A percentile compares a stretch with the other conserved stretches of the same genome.
phyloP scores from a whole-genome alignment of 2,113 vertebrate genomes.

The Carlito syrichta region DNA sequence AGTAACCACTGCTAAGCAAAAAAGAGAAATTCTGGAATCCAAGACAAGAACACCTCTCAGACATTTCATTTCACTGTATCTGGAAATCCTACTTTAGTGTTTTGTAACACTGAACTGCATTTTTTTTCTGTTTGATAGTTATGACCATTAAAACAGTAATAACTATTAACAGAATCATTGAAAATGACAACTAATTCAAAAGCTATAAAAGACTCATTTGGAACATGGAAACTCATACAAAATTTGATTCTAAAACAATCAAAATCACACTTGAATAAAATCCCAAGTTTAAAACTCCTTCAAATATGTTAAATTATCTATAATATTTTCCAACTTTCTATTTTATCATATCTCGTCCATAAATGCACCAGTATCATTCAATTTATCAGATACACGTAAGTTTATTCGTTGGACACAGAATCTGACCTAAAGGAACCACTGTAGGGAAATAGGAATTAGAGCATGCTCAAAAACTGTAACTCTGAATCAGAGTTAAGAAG shows the following conservation, averaged over 20 bases:
- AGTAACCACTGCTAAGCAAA: not conserved
- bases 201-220: not conserved
- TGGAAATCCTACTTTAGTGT: not conserved
- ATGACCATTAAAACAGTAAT: not conserved
- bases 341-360: not conserved
- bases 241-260: slow-evolving; percentile 24
- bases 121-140: not conserved
- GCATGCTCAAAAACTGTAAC: not conserved
- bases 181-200: not conserved
- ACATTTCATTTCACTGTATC: not conserved
- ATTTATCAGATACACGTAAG: not conserved
- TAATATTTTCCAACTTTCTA: not conserved
- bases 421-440: not conserved
- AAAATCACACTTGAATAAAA: slow-evolving; percentile 23
- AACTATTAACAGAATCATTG: not conserved
- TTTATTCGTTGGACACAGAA: not conserved
- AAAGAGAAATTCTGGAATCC: not conserved
- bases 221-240: not conserved
- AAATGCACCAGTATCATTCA: slow-evolving; percentile 9
- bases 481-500: not conserved
- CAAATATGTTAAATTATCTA: not conserved
- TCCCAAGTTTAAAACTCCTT: slow-evolving; percentile 30
- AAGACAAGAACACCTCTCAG: not conserved
- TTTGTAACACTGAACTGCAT: not conserved
- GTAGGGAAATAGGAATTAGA: not conserved